Percentiles rank a stretch among this genome's conserved stretches.
These are phyloP conservation scores for Fulica atra DNA, from an alignment of 2,113 vertebrate genomes.

Conservation along the genomic window DNA sequence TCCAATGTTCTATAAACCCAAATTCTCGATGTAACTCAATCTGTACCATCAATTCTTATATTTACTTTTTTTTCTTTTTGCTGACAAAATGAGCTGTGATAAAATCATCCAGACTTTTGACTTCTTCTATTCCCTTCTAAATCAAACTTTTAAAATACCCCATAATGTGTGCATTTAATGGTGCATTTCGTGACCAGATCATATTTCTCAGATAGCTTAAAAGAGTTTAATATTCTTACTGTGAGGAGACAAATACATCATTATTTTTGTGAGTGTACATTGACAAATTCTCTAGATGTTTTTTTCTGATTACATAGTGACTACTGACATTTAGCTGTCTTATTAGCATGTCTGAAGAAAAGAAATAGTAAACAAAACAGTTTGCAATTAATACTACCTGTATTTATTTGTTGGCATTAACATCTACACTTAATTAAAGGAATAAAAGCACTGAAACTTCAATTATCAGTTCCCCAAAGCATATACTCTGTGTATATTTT, in stretches of 20 bases:
- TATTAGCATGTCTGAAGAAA: not conserved
- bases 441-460: not conserved
- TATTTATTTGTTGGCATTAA: not conserved
- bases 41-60: not conserved
- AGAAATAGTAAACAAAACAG: not conserved
- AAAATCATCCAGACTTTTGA: not conserved
- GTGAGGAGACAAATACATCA: rapidly evolving
- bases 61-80: not conserved
- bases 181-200: not conserved
- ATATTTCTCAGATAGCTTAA: not conserved
- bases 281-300: not conserved
- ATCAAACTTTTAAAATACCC: not conserved
- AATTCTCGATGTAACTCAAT: not conserved
- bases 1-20: not conserved
- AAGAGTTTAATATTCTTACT: not conserved
- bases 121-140: not conserved
- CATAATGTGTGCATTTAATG: not conserved
- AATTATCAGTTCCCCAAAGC: not conserved
- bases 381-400: not conserved
- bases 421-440: not conserved
- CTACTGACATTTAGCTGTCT: not conserved
- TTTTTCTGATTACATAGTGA: not conserved
- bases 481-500: not conserved
- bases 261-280: not conserved
- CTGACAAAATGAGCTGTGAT: not conserved